These are phyloP conservation scores for Chamaetylas fuelleborni DNA, from an alignment of 2,113 vertebrate genomes.

Conservation along the genomic window DNA sequence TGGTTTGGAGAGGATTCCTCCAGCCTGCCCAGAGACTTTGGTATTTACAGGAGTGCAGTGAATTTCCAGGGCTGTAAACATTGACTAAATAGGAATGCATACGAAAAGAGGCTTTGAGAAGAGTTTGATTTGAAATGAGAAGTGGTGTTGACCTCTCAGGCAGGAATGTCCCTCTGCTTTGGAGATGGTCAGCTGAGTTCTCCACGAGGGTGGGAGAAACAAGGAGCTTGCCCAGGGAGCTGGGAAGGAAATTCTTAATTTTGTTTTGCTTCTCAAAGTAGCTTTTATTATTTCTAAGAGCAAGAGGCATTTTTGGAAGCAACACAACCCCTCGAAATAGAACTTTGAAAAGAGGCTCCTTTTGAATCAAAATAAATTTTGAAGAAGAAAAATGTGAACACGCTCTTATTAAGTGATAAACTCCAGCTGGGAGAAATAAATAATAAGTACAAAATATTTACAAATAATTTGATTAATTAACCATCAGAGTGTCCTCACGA, in stretches of 20 bases:
- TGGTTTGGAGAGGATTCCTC: neutral
- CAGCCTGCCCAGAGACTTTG: neutral
- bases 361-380: constrained; percentile 11
- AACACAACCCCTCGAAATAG: fast-evolving
- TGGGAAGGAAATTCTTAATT: neutral
- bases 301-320: neutral
- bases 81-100: neutral
- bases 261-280: constrained; percentile 7
- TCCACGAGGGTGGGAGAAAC: neutral
- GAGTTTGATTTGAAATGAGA: neutral
- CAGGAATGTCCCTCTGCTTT: constrained; percentile 5
- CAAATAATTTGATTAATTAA: neutral
- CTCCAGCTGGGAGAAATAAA: neutral
- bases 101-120: neutral
- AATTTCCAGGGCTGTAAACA: neutral
- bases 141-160: neutral
- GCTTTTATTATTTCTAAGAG: neutral
- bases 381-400: neutral
- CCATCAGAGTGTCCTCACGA: neutral
- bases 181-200: neutral
- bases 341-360: neutral
- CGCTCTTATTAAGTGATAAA: neutral
- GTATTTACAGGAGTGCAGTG: neutral
- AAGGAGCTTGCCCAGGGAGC: neutral
- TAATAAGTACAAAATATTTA: neutral